phyloP scores from a whole-genome alignment of 2,888 invertebrate species.

The Acanthosepion lycidas region DNA sequence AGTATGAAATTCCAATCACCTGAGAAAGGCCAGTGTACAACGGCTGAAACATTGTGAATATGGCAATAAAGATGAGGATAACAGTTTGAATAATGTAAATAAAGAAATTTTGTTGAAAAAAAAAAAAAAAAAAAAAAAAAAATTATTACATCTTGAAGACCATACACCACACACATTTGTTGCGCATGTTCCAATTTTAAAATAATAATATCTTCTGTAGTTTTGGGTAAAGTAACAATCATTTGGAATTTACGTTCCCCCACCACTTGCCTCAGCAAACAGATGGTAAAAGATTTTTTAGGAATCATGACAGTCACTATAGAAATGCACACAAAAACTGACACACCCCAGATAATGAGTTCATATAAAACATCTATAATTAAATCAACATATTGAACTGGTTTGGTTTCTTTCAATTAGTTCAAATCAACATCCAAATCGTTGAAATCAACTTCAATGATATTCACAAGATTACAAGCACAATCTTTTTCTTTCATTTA shows the following conservation, averaged over 20 bases:
- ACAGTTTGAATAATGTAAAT: too few species aligned
- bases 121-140: too few species aligned
- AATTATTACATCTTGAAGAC: too few species aligned
- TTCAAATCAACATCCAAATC: neutral
- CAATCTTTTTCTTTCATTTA: too few species aligned
- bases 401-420: neutral
- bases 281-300: neutral
- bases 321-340: neutral
- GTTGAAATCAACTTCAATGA: neutral
- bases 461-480: neutral
- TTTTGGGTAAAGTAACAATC: neutral
- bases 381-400: neutral
- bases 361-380: neutral
- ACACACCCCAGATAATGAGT: conserved; percentile 7
- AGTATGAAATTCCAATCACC: too few species aligned
- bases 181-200: too few species aligned
- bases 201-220: neutral
- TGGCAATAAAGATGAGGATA: too few species aligned
- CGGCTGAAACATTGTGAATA: too few species aligned
- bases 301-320: neutral
- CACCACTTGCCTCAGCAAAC: neutral
- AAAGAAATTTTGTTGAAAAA: too few species aligned
- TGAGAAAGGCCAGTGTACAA: too few species aligned
- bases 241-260: neutral
- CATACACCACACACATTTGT: too few species aligned